Conservation (phyloP, 2,888 invertebrate genomes). For the Boloria euphrosyne region DNA sequence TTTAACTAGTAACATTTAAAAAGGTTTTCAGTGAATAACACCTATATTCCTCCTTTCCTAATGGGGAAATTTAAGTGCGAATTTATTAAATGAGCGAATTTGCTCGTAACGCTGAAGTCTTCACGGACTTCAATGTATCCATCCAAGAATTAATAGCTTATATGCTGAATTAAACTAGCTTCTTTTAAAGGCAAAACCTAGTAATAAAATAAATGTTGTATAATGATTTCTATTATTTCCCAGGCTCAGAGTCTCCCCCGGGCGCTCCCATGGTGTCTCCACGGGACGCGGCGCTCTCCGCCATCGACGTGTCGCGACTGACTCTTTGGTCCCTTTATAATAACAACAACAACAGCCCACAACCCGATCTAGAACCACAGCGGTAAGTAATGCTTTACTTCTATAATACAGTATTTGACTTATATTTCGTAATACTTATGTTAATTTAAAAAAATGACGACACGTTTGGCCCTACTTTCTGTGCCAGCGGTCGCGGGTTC, state of each 20-base stretch:
- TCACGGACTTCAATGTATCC: not conserved
- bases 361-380: constrained; percentile 75
- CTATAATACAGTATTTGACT: not conserved
- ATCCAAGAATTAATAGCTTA: not conserved
- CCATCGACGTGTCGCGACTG: constrained; percentile 89
- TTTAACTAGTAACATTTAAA: no score
- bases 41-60: no score
- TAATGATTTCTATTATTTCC: not conserved
- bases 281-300: constrained; percentile 82
- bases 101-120: not conserved
- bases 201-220: no score
- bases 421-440: not conserved
- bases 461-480: no score
- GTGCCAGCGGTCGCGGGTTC: no score
- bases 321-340: constrained; percentile 93
- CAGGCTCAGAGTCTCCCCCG: constrained; percentile 75
- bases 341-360: constrained; percentile 85
- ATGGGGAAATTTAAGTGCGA: no score
- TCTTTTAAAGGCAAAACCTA: no score
- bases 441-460: no score
- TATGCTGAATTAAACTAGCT: not conserved
- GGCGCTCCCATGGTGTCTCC: constrained; percentile 78
- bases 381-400: constrained; percentile 55
- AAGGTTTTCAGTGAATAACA: no score
- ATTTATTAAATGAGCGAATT: no score